Base-by-base conservation (phyloP, 2,888 invertebrate species). In the Portevinia maculata region DNA sequence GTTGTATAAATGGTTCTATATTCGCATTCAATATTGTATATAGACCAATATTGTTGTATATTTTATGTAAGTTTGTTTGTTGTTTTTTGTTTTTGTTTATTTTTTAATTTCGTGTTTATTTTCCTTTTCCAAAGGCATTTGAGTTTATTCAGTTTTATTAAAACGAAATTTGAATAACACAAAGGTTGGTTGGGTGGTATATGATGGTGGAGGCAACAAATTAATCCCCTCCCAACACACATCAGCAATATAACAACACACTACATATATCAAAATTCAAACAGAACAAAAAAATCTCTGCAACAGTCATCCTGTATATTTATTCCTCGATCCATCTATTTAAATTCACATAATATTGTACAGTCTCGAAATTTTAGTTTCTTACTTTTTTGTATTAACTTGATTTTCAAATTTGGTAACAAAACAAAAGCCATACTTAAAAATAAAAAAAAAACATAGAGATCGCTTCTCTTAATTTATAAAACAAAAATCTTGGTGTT, bases 71-170 rank as follows among this genome's bases (percentile, higher is more conserved):
- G 24, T 53, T 52, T 57, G 24, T 53, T 39, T 53, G 62, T 62
- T 48, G 34, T 69, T 74, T 75, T 76, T 62, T 71, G 64, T 53
- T n/a, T n/a, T n/a, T n/a, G 39, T 55, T 69, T 62, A 46, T 28
- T 65, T 78, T 75, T 74, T 67, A 76, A 62, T 67, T 81, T 60
- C 37, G 30, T 74, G 52, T 46, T 64, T 64, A 44, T 59, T 50
- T 52, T 84, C 41, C 52, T 79, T 55, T 70, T 59, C 37, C 34
- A 50, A 85, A 53, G 84, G 57, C 73, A 48, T 85, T 85, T 86
- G 85, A 86, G 81, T 85, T 84, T 84, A 85, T 86, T 84, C 84
- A 84, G 86, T 87, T 24, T 79, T 81, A 65, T 59, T 60, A 21
- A 57, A 52, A 53, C 13, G n/a, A 74, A 69, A 70, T 34, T 55